These are phyloP conservation scores for Tubiluchus corallicola DNA, from an alignment of 2,888 invertebrate species.

Conservation along the genomic window DNA sequence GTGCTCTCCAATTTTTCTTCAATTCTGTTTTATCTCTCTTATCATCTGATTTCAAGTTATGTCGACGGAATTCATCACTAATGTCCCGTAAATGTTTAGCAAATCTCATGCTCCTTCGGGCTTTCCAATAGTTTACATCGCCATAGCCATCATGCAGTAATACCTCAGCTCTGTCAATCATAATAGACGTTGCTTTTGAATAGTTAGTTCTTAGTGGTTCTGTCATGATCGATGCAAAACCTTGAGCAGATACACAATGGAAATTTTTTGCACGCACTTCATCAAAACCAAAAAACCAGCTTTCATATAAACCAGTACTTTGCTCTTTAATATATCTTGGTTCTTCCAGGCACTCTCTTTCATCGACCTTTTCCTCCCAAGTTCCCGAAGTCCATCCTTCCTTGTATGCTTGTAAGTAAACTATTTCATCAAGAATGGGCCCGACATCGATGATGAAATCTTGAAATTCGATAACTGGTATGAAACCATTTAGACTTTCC, in stretches of 20 bases:
- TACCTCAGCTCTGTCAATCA: constrained; percentile 54
- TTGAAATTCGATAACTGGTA: constrained; percentile 67
- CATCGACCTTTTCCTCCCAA: constrained; percentile 63
- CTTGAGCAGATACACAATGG: constrained; percentile 66
- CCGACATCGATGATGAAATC: constrained; percentile 44
- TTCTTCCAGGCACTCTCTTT: constrained; percentile 35
- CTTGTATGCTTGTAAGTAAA: constrained; percentile 62
- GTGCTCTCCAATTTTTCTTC: constrained; percentile 40
- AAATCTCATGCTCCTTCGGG: constrained; percentile 69
- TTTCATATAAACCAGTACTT: constrained; percentile 16
- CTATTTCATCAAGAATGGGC: constrained; percentile 50
- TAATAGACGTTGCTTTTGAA: constrained; percentile 34
- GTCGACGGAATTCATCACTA: constrained; percentile 45
- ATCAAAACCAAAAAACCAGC: constrained; percentile 50
- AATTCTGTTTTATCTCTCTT: constrained; percentile 39
- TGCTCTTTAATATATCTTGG: constrained; percentile 11
- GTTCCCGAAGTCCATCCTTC: constrained; percentile 61
- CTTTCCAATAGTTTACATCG: constrained; percentile 55
- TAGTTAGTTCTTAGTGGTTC: constrained; percentile 35
- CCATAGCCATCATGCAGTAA: constrained; percentile 74
- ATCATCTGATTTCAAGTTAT: constrained; percentile 43
- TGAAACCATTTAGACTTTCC: constrained; percentile 49
- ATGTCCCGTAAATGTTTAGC: constrained; percentile 43
- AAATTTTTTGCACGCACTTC: constrained; percentile 41
- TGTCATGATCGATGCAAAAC: constrained; percentile 26